Evolutionary conservation across 2,888 invertebrate species (phyloP).

Genomic region (Cremastinae sp.): DNA sequence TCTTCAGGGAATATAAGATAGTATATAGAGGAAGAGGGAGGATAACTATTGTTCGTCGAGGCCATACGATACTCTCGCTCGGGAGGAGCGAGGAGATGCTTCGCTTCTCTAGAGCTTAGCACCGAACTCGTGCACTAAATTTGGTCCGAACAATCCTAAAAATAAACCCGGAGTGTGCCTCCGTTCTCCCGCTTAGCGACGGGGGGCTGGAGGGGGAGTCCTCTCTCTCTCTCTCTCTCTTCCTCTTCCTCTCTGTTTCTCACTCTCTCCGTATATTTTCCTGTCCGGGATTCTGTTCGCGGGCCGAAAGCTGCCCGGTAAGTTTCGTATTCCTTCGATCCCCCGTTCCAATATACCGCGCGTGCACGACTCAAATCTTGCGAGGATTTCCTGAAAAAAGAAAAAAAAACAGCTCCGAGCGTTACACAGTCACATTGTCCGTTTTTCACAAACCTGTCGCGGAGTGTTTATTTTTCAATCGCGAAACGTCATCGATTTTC

Average conservation of each 20-base stretch:
- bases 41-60: conserved; percentile 9
- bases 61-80: conserved; percentile 77
- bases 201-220: conserved; percentile 51
- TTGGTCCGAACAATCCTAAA: conserved; percentile 78
- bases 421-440: background rate
- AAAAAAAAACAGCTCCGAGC: conserved; percentile 8
- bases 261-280: conserved; percentile 65
- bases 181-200: conserved; percentile 32
- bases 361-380: conserved; percentile 27
- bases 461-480: background rate
- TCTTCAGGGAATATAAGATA: too few relatives aligned
- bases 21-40: conserved; percentile 23
- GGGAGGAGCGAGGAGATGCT: conserved; percentile 37
- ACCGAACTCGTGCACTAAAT: conserved; percentile 77
- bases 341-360: conserved; percentile 58
- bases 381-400: conserved; percentile 26
- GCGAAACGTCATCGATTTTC: background rate
- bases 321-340: conserved; percentile 68
- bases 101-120: conserved; percentile 31
- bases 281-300: conserved; percentile 67
- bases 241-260: conserved; percentile 54
- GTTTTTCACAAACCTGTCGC: background rate
- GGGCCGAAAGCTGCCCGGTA: conserved; percentile 68
- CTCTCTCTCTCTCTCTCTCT: conserved; percentile 46
- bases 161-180: conserved; percentile 69